Conservation (phyloP, 2,797 vertebrate species). For the Chaetodon trifasciatus region DNA sequence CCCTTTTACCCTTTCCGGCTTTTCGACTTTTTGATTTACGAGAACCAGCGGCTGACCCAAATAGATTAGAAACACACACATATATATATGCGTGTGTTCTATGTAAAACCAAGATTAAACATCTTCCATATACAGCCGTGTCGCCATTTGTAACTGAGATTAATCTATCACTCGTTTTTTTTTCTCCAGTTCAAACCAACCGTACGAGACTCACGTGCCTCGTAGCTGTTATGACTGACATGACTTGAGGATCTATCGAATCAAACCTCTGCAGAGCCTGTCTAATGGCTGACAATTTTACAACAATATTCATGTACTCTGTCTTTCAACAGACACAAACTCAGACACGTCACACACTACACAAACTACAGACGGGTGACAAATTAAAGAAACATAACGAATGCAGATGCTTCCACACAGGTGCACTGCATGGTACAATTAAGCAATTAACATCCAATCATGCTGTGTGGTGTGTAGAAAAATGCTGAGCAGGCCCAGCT, state of each 20-base stretch:
- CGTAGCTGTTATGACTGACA: slow-evolving; percentile 51
- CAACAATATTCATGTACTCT: slow-evolving; percentile 46
- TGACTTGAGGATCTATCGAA: slow-evolving; percentile 41
- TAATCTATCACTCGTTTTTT: slow-evolving; percentile 59
- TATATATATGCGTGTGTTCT: slow-evolving; percentile 7
- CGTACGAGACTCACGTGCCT: slow-evolving; percentile 39
- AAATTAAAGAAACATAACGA: too few relatives aligned
- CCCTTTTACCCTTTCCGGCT: slow-evolving; percentile 56
- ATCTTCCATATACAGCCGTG: neutral
- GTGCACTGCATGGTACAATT: too few relatives aligned
- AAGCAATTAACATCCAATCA: too few relatives aligned
- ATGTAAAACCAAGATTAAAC: slow-evolving; percentile 42
- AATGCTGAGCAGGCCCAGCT: too few relatives aligned
- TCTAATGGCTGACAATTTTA: slow-evolving; percentile 60
- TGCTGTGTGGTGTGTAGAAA: too few relatives aligned
- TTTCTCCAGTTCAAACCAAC: slow-evolving; percentile 54
- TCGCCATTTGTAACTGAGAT: slow-evolving; percentile 48
- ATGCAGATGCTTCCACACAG: too few relatives aligned
- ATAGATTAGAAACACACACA: slow-evolving; percentile 32
- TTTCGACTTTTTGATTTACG: slow-evolving; percentile 52
- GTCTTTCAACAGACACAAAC: slow-evolving; percentile 50
- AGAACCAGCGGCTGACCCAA: slow-evolving; percentile 37
- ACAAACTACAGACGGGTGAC: slow-evolving; percentile 58
- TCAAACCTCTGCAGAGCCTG: slow-evolving; percentile 41
- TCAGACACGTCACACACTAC: slow-evolving; percentile 42